Conservation (phyloP, 2,888 invertebrate genomes). For the Dendrolimus houi region DNA sequence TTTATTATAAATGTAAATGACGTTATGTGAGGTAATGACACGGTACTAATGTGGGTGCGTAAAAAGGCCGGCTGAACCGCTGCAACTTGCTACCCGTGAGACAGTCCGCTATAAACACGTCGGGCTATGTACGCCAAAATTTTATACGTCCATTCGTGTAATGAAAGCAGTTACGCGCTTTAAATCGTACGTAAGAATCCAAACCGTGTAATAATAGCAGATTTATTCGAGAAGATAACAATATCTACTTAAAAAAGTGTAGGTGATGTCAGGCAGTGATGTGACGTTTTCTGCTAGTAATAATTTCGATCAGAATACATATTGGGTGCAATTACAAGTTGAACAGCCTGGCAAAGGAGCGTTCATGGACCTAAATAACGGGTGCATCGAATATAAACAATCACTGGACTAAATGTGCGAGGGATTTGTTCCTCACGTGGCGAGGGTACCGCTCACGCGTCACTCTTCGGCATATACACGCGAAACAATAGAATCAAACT, state of each 20-base stretch:
- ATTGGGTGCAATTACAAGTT: conserved; percentile 48
- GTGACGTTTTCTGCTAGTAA: conserved; percentile 22
- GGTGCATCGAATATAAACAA: conserved; percentile 28
- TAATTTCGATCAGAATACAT: conserved; percentile 8
- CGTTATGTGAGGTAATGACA: conserved; percentile 67
- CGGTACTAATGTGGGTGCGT: conserved; percentile 48
- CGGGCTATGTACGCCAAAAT: background rate
- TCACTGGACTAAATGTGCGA: conserved; percentile 41
- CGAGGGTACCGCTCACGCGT: conserved; percentile 1
- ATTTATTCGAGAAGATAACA: background rate
- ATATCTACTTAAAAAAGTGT: conserved; percentile 7
- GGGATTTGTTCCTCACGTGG: conserved; percentile 39
- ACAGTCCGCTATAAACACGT: conserved; percentile 12
- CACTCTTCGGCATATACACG: background rate
- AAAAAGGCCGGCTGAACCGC: conserved; percentile 35
- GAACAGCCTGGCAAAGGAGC: conserved; percentile 44
- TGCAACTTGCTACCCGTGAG: conserved; percentile 28
- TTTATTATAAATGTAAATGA: conserved; percentile 53
- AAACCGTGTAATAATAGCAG: background rate
- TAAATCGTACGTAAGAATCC: background rate
- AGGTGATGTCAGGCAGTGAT: conserved; percentile 34
- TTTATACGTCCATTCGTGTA: background rate
- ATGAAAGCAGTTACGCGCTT: background rate
- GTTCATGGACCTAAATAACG: conserved; percentile 32
- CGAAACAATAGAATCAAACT: background rate